Conservation (phyloP, 1,140 invertebrate species). For the Neodiprion lecontei region DNA sequence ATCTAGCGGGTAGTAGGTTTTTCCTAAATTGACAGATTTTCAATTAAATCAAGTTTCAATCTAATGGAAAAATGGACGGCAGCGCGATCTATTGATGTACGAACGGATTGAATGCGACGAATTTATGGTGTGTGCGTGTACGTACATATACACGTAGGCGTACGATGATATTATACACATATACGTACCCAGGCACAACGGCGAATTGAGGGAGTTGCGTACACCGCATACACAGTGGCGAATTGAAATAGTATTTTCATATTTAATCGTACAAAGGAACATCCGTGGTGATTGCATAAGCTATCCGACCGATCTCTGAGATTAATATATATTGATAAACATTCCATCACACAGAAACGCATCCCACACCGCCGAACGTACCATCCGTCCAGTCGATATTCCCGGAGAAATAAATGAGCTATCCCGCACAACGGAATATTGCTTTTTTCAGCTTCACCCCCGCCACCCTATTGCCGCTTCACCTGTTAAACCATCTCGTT, state of each 20-base stretch:
- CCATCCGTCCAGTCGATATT: constrained; percentile 25
- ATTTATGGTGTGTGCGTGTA: too few species aligned
- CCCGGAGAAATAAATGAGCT: constrained; percentile 19
- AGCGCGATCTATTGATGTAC: background rate
- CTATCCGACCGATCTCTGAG: constrained; percentile 42
- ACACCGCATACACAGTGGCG: constrained; percentile 20
- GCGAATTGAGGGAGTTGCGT: constrained; percentile 13
- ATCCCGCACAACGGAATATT: constrained; percentile 23
- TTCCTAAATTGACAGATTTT: constrained; percentile 64
- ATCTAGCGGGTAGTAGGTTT: constrained; percentile 46
- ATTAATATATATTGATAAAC: constrained; percentile 53
- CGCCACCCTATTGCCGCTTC: constrained; percentile 20
- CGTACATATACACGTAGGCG: too few species aligned
- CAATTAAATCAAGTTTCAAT: constrained; percentile 62
- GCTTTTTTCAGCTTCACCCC: constrained; percentile 27
- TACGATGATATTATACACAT: background rate
- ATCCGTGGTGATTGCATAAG: constrained; percentile 37
- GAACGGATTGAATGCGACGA: background rate
- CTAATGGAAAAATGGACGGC: constrained; percentile 54
- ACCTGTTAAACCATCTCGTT: constrained; percentile 16
- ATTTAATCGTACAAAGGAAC: constrained; percentile 47
- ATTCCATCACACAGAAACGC: constrained; percentile 41
- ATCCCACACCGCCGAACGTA: background rate
- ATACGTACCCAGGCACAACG: constrained; percentile 14
- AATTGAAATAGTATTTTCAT: constrained; percentile 53